Percentiles rank a stretch among this genome's conserved stretches.
phyloP scores from a whole-genome alignment of 2,888 invertebrate species.

The Drosophila kanekoi region DNA sequence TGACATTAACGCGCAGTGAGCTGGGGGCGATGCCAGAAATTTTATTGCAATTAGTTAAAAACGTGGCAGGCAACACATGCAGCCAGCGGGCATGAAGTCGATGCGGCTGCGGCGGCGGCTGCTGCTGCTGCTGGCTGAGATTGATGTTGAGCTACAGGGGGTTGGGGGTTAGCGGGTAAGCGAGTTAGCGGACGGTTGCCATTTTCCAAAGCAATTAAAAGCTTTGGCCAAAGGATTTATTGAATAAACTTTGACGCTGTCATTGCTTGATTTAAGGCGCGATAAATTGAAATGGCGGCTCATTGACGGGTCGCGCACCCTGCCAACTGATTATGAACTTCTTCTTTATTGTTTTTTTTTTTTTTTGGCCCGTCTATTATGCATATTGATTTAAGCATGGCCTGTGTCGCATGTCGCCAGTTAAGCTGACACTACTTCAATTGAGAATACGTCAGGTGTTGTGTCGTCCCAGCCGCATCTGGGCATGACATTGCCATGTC shows the following conservation, averaged over 20 bases:
- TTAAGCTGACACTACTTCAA: constrained; percentile 20
- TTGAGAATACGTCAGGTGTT: constrained; percentile 39
- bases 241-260: constrained; percentile 59
- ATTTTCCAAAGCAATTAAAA: constrained; percentile 66
- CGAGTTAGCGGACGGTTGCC: constrained; percentile 7
- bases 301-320: neutral
- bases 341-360: too few relatives aligned
- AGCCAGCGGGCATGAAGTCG: neutral
- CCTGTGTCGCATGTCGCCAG: constrained; percentile 2
- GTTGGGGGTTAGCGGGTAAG: neutral
- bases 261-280: constrained; percentile 41
- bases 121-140: neutral
- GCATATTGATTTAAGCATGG: constrained; percentile 46
- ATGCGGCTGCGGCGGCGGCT: neutral
- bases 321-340: constrained; percentile 21
- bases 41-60: constrained; percentile 67
- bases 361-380: constrained; percentile 13
- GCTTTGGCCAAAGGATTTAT: constrained; percentile 63
- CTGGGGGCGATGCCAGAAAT: constrained; percentile 27
- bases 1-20: constrained; percentile 46
- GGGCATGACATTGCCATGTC: constrained; percentile 47
- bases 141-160: constrained; percentile 1
- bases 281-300: constrained; percentile 49
- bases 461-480: constrained; percentile 24
- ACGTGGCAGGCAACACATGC: constrained; percentile 37